A percentile compares a stretch with the other conserved stretches of the same genome.
Conservation (phyloP, 2,888 invertebrate species). For the Germaria angustata region DNA sequence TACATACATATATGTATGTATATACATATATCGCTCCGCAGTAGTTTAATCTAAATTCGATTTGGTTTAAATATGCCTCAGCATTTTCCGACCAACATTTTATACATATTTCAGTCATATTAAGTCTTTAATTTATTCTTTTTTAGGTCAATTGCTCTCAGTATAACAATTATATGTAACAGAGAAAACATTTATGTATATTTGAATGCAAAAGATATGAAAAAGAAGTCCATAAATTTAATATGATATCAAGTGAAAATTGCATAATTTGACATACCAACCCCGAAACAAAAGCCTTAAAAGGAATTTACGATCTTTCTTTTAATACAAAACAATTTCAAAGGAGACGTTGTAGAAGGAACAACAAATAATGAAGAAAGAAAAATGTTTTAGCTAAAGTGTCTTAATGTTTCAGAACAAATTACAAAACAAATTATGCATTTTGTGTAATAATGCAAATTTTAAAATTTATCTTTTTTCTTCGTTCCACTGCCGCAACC, state of each 20-base stretch:
- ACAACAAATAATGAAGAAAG: conserved; percentile 2
- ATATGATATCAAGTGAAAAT: conserved; percentile 64
- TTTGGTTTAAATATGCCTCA: background rate
- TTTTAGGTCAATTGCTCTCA: conserved; percentile 44
- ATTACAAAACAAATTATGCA: conserved; percentile 67
- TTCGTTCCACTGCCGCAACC: conserved; percentile 15
- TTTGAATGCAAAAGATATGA: conserved; percentile 1
- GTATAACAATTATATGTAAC: conserved; percentile 17
- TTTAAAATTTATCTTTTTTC: conserved; percentile 38
- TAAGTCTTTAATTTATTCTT: conserved; percentile 3
- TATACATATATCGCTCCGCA: background rate
- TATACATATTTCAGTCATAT: no score
- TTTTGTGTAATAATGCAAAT: conserved; percentile 66
- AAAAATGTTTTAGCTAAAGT: conserved; percentile 44
- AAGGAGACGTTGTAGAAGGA: conserved; percentile 4
- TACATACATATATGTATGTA: no score
- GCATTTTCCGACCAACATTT: background rate
- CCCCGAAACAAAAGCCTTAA: conserved; percentile 46
- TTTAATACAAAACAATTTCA: conserved; percentile 35
- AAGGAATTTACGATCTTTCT: conserved; percentile 39
- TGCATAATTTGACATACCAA: conserved; percentile 61
- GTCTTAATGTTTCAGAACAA: conserved; percentile 63
- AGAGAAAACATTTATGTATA: background rate
- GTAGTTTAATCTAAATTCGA: background rate
- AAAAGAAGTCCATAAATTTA: conserved; percentile 65